Evolutionary conservation across 2,888 invertebrate species (phyloP), one percentile per base, ranked within the genome.

Genomic region (Tolmerus cingulatus): DNA sequence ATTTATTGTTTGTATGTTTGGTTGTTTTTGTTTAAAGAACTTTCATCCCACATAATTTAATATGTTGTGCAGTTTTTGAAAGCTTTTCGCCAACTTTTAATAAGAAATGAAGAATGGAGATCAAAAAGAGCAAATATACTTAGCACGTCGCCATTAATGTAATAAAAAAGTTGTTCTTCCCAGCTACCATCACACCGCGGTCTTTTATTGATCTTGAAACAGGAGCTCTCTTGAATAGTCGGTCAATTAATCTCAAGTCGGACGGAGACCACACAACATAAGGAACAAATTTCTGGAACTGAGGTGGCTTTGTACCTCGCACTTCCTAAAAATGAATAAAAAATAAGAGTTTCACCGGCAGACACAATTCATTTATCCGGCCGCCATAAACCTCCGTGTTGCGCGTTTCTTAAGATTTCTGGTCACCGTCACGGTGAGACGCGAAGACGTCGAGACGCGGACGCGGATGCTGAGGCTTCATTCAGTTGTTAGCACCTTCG

Each of bases 401-500:
- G n/a, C 8, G 7, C 40, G 51, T 40, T 66, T 74, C 66, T 23
- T 37, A 14, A 55, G 27, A 14, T 46, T 14, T 46, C 43, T 74
- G 74, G 55, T 23, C 74, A 27, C 40, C 5, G 74, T 84, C 85
- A 74, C 43, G 34, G n/a, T 85, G 74, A 85, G 40, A 46, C 85
- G 74, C 34, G 85, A 30, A 43, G 85, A 30, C 74, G 43, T n/a
- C n/a, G n/a, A n/a, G n/a, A 40, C 43, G 34, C 23, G 23, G 43
- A 43, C 43, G 40, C 2, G 40, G 43, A 57, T 27, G 66, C 12
- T n/a, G 55, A 43, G 30, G 77, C 57, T 55, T 86, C 77, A 74
- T 74, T 51, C 74, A 19, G 55, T 74, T 86, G 77, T 86, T 86
- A 86, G 86, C 86, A 86, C 86, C 86, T 86, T 51, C 51, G 37